Base-by-base conservation (phyloP, 2,113 vertebrate species). In the Alosa alosa region DNA sequence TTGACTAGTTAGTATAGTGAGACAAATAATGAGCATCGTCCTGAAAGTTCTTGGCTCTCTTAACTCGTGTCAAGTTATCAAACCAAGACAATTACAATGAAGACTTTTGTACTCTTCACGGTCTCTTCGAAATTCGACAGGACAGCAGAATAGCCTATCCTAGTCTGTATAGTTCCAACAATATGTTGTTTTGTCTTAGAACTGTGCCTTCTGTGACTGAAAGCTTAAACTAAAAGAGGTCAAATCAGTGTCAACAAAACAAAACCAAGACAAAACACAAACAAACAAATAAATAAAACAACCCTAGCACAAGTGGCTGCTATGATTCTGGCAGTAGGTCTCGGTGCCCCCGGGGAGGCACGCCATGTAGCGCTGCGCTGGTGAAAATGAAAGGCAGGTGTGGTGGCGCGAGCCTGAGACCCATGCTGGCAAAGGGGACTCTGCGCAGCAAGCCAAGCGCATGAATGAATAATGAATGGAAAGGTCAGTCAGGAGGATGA, bases 391-490 rank as follows among this genome's bases (percentile, higher is more conserved):
- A 39, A 36, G 72, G 72, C 72, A 78, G 72, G 36, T 78, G 72
- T 39, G 72, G 72, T 31, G 72, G 31, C 15, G 31, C 25, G 36
- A 18, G 72, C 10, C 72, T 4, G 72, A 78, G 31, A 36, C 72
- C 72, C 72, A 36, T 39, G 72, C 47, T 46, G 81, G 45, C 10
- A 47, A 15, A 47, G 36, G 47, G 81, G 47, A 82, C 81, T 82
- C 81, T 13, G 8, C 22, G 46, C 44, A 82, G 46, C 46, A 46
- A 45, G 46, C 46, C 46, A 82, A 47, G 47, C 45, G 25, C 44
- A 82, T 82, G 47, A 36, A 81, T 81, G 25, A 55, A 84, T 83
- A 78, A 78, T 78, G 72, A 78, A 78, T 78, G 72, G 68, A 85
- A 22, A 85, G 68, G 84, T 81, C 84, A 85, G 15, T 25, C 31